A percentile compares a stretch with the other conserved stretches of the same genome.
These are phyloP conservation scores for Acleris emargana DNA, from an alignment of 2,888 invertebrate genomes.

Conservation along the genomic window DNA sequence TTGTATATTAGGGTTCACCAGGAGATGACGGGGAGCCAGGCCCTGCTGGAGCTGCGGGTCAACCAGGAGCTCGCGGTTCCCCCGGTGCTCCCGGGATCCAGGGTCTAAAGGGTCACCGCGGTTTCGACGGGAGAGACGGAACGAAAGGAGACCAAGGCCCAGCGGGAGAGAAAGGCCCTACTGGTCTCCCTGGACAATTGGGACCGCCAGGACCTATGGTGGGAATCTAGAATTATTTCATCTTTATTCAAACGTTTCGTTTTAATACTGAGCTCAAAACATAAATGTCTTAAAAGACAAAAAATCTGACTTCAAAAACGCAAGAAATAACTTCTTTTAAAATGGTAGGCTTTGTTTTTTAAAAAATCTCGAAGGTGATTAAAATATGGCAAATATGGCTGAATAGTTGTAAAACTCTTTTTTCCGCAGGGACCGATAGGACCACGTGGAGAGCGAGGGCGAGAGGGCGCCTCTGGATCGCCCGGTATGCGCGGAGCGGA, in stretches of 20 bases:
- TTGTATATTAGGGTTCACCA: constrained; percentile 83
- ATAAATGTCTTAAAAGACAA: too few species aligned
- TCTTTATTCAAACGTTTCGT: too few species aligned
- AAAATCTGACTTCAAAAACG: too few species aligned
- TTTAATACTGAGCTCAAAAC: too few species aligned
- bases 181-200: constrained; percentile 87
- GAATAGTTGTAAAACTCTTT: too few species aligned
- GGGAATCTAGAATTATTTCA: constrained; percentile 19
- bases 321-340: too few species aligned
- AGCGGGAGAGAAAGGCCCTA: constrained; percentile 89
- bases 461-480: constrained; percentile 91
- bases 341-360: too few species aligned
- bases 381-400: too few species aligned
- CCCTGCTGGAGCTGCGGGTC: constrained; percentile 87
- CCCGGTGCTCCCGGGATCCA: constrained; percentile 90
- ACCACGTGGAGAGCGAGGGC: constrained; percentile 91
- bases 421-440: constrained; percentile 88
- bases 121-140: constrained; percentile 91
- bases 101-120: constrained; percentile 92
- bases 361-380: too few species aligned
- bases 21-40: constrained; percentile 94
- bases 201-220: constrained; percentile 89
- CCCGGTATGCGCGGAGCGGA: constrained; percentile 91
- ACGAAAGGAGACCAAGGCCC: constrained; percentile 91
- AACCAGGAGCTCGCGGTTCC: constrained; percentile 89